Conservation (phyloP, 2,888 invertebrate genomes). For the Yponomeuta sedellus region DNA sequence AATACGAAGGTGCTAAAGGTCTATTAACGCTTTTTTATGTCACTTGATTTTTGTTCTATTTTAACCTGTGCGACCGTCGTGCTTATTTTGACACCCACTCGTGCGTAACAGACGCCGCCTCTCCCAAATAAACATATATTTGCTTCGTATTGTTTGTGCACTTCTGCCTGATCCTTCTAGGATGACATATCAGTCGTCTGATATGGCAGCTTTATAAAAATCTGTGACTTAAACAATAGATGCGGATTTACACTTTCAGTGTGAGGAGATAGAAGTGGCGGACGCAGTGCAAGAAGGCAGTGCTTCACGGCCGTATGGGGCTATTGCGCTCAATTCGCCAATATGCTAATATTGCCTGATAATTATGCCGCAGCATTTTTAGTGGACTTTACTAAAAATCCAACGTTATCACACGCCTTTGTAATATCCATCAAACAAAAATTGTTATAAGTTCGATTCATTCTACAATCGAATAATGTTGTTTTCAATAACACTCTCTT, state of each 20-base stretch:
- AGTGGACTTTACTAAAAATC: too few relatives aligned
- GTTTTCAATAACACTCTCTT: too few relatives aligned
- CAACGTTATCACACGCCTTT: too few relatives aligned
- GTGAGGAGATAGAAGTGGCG: neutral
- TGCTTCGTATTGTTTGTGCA: neutral
- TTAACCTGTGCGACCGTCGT: neutral
- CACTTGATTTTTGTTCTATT: conserved; percentile 36
- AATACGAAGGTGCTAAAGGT: conserved; percentile 69
- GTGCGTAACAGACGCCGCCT: neutral
- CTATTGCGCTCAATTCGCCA: too few relatives aligned
- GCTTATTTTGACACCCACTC: neutral
- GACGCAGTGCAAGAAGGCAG: neutral
- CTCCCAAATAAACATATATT: neutral
- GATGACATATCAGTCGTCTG: neutral
- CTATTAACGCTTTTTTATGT: conserved; percentile 68
- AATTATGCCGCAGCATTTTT: neutral
- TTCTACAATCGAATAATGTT: too few relatives aligned
- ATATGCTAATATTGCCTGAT: neutral
- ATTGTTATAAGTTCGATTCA: too few relatives aligned
- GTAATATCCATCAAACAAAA: too few relatives aligned
- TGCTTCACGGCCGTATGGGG: neutral
- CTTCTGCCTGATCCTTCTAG: neutral
- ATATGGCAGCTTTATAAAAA: too few relatives aligned
- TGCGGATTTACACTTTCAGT: neutral
- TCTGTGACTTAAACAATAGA: too few relatives aligned